Percentiles rank a stretch among this genome's conserved stretches.
These are phyloP conservation scores for Pristis pectinata DNA, from an alignment of 2,797 vertebrate species.

Conservation along the genomic window DNA sequence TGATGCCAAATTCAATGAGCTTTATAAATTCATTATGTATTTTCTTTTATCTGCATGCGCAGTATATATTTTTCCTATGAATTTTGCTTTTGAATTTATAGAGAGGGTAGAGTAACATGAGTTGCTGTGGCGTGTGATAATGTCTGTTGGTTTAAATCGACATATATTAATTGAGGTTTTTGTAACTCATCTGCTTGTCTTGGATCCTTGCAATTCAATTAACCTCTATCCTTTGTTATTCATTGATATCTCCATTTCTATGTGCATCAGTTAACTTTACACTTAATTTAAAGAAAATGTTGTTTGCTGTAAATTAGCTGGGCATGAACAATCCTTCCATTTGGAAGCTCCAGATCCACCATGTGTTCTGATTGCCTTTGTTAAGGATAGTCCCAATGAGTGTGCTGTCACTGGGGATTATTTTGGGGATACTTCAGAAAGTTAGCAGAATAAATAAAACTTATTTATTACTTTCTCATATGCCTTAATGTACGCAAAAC, in stretches of 20 bases:
- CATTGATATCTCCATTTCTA: neutral
- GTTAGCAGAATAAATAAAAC: neutral
- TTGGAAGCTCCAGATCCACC: neutral
- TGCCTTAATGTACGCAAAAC: neutral
- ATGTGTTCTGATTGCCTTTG: neutral
- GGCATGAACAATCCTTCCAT: neutral
- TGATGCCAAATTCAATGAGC: conserved; percentile 3
- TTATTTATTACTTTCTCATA: neutral
- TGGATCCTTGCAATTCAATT: neutral
- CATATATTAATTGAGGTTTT: neutral
- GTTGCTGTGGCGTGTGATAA: neutral
- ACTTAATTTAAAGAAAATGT: neutral
- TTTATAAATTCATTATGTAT: conserved; percentile 29
- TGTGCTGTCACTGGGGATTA: neutral
- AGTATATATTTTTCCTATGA: neutral
- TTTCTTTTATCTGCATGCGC: neutral
- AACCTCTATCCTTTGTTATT: neutral
- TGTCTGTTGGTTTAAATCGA: conserved; percentile 5
- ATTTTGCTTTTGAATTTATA: neutral
- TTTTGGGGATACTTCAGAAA: neutral
- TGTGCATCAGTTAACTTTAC: neutral
- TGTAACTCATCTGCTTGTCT: neutral
- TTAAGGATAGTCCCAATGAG: neutral
- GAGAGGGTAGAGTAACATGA: neutral
- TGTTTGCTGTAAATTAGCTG: neutral